Percentiles rank a stretch among this genome's conserved stretches.
phyloP scores from a whole-genome alignment of 2,797 vertebrate species.

The Agapornis canus region DNA sequence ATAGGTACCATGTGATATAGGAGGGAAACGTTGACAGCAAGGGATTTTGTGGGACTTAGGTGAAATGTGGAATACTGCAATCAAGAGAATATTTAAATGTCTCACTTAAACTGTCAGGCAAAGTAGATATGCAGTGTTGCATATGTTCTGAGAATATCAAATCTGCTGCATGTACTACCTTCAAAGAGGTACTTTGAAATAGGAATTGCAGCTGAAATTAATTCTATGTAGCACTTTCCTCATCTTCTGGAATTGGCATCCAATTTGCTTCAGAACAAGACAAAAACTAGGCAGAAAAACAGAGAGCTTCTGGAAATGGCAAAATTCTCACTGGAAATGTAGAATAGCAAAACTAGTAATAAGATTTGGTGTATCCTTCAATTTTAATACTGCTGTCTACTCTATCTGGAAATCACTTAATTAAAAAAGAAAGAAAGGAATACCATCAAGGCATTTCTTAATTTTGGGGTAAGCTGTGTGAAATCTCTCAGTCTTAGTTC shows the following conservation, averaged over 20 bases:
- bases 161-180: slow-evolving; percentile 23
- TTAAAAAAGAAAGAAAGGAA: slow-evolving; percentile 33
- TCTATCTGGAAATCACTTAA: slow-evolving; percentile 41
- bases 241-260: slow-evolving; percentile 3
- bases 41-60: neutral
- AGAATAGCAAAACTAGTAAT: slow-evolving; percentile 20
- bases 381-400: slow-evolving; percentile 4
- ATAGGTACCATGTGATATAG: neutral
- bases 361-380: slow-evolving; percentile 9
- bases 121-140: slow-evolving; percentile 27
- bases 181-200: slow-evolving; percentile 40
- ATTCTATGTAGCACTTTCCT: slow-evolving; percentile 8
- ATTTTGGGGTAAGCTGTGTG: slow-evolving; percentile 36
- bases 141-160: slow-evolving; percentile 33
- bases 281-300: neutral
- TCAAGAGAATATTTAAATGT: slow-evolving; percentile 32
- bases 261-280: slow-evolving; percentile 1
- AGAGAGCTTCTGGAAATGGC: neutral
- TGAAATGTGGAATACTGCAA: neutral
- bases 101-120: slow-evolving; percentile 46
- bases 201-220: slow-evolving; percentile 24
- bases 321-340: neutral
- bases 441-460: slow-evolving; percentile 31
- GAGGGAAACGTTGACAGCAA: neutral
- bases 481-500: slow-evolving; percentile 20